Percentiles rank a stretch among this genome's conserved stretches.
These are phyloP conservation scores for Hylyphantes graminicola DNA, from an alignment of 1,140 invertebrate species.

Conservation along the genomic window DNA sequence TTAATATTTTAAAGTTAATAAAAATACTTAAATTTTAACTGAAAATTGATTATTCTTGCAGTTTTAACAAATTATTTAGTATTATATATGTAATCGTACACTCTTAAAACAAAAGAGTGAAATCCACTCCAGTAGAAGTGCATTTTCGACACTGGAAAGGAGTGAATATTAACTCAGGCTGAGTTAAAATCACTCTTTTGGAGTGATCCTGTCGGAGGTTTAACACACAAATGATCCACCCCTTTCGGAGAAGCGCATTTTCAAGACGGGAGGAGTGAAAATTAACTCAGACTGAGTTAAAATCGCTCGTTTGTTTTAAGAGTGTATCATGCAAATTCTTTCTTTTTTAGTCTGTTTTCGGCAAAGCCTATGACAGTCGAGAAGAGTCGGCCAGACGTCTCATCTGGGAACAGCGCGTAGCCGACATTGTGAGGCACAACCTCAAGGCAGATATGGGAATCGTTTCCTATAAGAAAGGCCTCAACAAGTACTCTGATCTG, in stretches of 20 bases:
- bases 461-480: constrained; percentile 74
- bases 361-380: constrained; percentile 70
- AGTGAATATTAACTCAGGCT: no score
- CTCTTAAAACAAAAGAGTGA: no score
- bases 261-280: no score
- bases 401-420: constrained; percentile 85
- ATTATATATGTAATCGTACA: neutral
- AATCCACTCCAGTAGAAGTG: no score
- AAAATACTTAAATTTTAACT: neutral
- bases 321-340: neutral
- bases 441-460: constrained; percentile 72
- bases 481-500: constrained; percentile 83
- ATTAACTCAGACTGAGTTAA: no score
- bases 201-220: no score
- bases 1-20: neutral
- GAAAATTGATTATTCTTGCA: no score
- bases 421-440: constrained; percentile 87
- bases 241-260: no score
- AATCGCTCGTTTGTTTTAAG: no score
- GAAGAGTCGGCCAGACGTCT: constrained; percentile 74
- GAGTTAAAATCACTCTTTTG: no score
- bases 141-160: no score
- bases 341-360: neutral
- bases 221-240: no score
- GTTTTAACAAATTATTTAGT: neutral